Evolutionary conservation across 2,113 vertebrate genomes (phyloP).

Genomic region (Sorex araneus): DNA sequence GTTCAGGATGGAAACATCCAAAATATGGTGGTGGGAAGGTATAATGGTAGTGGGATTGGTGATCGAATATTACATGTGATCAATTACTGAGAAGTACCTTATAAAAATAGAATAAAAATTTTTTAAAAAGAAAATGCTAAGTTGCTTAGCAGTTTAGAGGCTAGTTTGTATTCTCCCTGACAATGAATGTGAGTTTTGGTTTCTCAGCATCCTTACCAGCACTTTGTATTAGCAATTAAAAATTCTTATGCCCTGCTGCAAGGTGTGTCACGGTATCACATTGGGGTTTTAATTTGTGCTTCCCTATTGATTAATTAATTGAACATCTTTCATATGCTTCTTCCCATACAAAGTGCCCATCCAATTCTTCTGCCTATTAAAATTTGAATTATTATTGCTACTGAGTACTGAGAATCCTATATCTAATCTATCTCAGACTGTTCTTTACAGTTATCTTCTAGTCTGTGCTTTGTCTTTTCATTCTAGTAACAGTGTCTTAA

Average conservation of each 20-base stretch:
- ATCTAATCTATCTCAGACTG: neutral
- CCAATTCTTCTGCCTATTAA: neutral
- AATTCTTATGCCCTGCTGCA: neutral
- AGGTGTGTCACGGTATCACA: neutral
- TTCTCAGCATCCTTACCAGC: neutral
- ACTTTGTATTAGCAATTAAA: neutral
- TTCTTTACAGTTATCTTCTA: constrained; percentile 29
- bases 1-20: no score
- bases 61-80: no score
- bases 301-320: neutral
- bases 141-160: no score
- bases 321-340: neutral
- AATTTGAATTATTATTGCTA: neutral
- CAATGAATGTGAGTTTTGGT: neutral
- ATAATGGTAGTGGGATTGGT: no score
- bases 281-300: neutral
- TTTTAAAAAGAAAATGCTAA: no score
- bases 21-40: no score
- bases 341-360: neutral
- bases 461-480: neutral
- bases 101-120: no score
- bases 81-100: no score
- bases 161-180: neutral
- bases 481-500: no score
- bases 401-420: constrained; percentile 31